Percentiles rank a stretch among this genome's conserved stretches.
These are phyloP conservation scores for Pyrgilauda ruficollis DNA, from an alignment of 2,113 vertebrate species.

Conservation along the genomic window DNA sequence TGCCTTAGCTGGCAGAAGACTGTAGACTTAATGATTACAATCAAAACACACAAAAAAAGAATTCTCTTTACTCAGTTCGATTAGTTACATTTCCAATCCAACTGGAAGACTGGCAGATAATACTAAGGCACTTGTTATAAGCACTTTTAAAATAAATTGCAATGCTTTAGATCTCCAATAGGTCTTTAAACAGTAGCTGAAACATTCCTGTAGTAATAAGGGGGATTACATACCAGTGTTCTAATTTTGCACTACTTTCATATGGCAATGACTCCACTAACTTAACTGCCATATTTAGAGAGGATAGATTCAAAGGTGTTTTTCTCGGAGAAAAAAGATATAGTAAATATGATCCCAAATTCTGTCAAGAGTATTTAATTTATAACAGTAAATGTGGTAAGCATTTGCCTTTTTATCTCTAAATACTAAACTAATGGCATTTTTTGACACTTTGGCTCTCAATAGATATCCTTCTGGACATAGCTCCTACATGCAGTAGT, in stretches of 20 bases:
- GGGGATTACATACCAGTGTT: not conserved
- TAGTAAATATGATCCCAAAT: not conserved
- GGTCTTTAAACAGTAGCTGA: not conserved
- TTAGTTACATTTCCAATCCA: not conserved
- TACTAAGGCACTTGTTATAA: not conserved
- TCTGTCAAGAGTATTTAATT: not conserved
- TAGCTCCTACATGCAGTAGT: not conserved
- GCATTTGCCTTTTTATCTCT: not conserved
- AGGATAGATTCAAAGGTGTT: not conserved
- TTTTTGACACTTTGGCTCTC: not conserved
- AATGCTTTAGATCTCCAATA: not conserved
- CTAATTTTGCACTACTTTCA: not conserved
- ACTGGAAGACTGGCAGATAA: not conserved
- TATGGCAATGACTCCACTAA: not conserved
- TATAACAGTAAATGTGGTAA: not conserved
- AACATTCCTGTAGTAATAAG: not conserved
- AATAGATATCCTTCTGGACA: not conserved
- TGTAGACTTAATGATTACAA: not conserved
- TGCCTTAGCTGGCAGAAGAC: not conserved
- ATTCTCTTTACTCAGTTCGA: not conserved
- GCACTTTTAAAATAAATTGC: not conserved
- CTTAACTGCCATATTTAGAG: not conserved
- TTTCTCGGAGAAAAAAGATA: not conserved
- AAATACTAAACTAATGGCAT: not conserved
- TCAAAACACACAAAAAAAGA: not conserved